Conservation (phyloP, 2,888 invertebrate species). For the Meloe dianella region DNA sequence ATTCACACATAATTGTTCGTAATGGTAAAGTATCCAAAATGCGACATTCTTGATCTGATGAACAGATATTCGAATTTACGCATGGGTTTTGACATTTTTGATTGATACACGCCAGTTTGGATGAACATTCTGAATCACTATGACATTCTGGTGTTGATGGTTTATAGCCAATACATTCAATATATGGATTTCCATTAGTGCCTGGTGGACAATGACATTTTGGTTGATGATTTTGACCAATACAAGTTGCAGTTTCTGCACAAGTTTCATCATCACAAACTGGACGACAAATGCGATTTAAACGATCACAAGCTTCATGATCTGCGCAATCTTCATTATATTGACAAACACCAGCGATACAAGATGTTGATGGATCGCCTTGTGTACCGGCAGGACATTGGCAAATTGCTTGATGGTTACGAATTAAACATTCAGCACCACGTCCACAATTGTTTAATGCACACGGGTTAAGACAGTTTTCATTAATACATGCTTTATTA, state of each 20-base stretch:
- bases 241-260: conserved; percentile 77
- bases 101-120: conserved; percentile 78
- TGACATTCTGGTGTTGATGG: conserved; percentile 68
- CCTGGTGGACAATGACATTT: conserved; percentile 79
- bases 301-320: conserved; percentile 81
- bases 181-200: conserved; percentile 79
- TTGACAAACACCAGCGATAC: conserved; percentile 82
- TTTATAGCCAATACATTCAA: conserved; percentile 66
- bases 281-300: conserved; percentile 81
- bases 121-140: conserved; percentile 77
- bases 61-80: conserved; percentile 72
- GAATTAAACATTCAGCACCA: conserved; percentile 76
- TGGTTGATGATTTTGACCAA: conserved; percentile 76
- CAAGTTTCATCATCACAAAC: conserved; percentile 85
- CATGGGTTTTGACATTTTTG: conserved; percentile 81
- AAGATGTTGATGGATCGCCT: conserved; percentile 81
- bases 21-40: conserved; percentile 80
- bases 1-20: conserved; percentile 85
- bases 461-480: conserved; percentile 83
- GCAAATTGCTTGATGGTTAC: conserved; percentile 80
- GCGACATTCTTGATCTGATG: conserved; percentile 77
- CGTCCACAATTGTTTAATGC: conserved; percentile 73
- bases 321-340: conserved; percentile 89
- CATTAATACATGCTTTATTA: conserved; percentile 79
- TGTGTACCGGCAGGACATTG: conserved; percentile 84